These are phyloP conservation scores for Magallana nippona DNA, from an alignment of 2,888 invertebrate genomes.

Conservation along the genomic window DNA sequence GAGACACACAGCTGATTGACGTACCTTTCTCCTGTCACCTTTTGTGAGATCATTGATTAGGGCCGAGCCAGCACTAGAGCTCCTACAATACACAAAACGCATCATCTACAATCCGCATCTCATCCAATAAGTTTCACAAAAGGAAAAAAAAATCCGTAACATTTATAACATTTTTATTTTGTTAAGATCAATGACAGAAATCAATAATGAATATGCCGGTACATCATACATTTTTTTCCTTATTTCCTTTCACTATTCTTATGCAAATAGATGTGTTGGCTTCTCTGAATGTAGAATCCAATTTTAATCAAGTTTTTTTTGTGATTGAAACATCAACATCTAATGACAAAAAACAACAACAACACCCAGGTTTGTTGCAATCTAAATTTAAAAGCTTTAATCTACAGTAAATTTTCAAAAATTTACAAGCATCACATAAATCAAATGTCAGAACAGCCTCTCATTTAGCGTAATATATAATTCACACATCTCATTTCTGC, in stretches of 20 bases:
- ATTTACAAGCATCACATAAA: too few species aligned
- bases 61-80: constrained; percentile 70
- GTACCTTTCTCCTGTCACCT: constrained; percentile 62
- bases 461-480: too few species aligned
- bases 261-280: too few species aligned
- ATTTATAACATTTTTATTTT: not conserved
- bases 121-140: not conserved
- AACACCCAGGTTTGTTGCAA: too few species aligned
- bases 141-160: not conserved
- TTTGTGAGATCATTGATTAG: constrained; percentile 62
- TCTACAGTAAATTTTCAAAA: too few species aligned
- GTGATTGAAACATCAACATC: too few species aligned
- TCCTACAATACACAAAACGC: constrained; percentile 58
- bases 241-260: constrained; percentile 15
- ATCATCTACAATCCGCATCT: not conserved
- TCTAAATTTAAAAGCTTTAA: too few species aligned
- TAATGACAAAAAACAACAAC: too few species aligned
- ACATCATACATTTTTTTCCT: not conserved
- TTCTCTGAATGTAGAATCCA: too few species aligned
- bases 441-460: too few species aligned
- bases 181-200: not conserved
- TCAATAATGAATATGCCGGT: not conserved
- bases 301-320: too few species aligned
- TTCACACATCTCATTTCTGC: too few species aligned
- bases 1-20: constrained; percentile 24